Evolutionary conservation across 92 coral and sea anemone genomes (phyloP).

Genomic region (Actinostola sp.): DNA sequence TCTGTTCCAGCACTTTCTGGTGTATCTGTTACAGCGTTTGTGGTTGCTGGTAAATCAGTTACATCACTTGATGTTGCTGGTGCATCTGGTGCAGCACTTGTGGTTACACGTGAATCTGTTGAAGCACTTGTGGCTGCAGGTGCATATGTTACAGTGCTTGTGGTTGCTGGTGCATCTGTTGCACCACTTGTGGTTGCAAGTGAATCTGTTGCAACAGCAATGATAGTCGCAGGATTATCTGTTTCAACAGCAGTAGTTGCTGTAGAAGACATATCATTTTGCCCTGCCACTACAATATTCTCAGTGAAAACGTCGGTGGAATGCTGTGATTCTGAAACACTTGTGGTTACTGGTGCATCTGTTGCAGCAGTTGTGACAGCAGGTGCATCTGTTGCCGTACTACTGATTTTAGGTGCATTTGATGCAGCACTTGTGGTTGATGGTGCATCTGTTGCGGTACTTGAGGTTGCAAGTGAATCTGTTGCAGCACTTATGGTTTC

Average conservation of each 20-base stretch:
- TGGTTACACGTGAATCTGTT: background rate
- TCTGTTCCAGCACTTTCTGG: too few relatives aligned
- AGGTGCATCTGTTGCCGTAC: background rate
- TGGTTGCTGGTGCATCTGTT: slow-evolving; percentile 4
- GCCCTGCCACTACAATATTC: too few relatives aligned
- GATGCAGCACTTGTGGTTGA: background rate
- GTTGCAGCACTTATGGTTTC: background rate
- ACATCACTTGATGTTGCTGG: background rate
- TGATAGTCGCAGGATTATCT: slow-evolving; percentile 2
- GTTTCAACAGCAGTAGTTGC: background rate
- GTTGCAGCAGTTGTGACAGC: background rate
- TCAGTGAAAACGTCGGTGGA: background rate
- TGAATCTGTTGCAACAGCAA: background rate
- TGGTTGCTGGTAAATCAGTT: slow-evolving; percentile 5
- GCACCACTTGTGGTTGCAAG: background rate
- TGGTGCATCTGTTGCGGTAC: background rate
- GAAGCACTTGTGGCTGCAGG: background rate
- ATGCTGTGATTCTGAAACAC: background rate
- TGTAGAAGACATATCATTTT: background rate
- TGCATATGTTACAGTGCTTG: background rate
- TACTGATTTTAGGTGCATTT: background rate
- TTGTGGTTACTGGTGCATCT: background rate
- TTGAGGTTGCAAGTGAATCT: background rate
- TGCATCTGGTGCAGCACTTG: slow-evolving; percentile 1
- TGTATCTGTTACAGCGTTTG: slow-evolving; percentile 18